Conservation (phyloP, 2,888 invertebrate species). For the Eupithecia inturbata region DNA sequence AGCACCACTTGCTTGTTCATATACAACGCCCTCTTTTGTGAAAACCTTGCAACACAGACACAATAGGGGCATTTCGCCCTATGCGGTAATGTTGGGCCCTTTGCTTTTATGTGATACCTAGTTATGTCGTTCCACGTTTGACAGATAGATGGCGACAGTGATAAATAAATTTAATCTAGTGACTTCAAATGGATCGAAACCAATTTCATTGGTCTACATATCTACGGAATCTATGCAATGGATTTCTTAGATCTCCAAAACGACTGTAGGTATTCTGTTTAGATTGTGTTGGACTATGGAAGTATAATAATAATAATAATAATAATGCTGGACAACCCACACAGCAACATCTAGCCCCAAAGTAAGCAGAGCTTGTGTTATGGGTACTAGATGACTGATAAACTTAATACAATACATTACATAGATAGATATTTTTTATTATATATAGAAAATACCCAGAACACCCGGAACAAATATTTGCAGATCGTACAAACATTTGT, state of each 20-base stretch:
- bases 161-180: not conserved
- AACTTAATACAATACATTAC: no score
- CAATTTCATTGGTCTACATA: not conserved
- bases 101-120: not conserved
- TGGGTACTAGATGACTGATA: no score
- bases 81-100: not conserved
- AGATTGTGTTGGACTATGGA: no score
- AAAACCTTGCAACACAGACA: not conserved
- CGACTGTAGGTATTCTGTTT: no score
- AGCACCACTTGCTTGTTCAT: not conserved
- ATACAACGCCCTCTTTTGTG: not conserved
- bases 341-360: no score
- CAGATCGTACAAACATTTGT: no score
- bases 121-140: not conserved
- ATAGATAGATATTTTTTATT: no score
- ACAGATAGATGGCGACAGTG: not conserved
- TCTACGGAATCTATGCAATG: not conserved
- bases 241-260: not conserved
- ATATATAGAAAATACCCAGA: no score
- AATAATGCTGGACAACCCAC: no score
- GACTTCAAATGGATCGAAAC: not conserved
- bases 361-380: no score
- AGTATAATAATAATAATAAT: no score
- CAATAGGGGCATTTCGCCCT: not conserved
- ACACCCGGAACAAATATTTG: no score